These are phyloP conservation scores for Onchidella celtica DNA, from an alignment of 2,888 invertebrate species.

Conservation along the genomic window DNA sequence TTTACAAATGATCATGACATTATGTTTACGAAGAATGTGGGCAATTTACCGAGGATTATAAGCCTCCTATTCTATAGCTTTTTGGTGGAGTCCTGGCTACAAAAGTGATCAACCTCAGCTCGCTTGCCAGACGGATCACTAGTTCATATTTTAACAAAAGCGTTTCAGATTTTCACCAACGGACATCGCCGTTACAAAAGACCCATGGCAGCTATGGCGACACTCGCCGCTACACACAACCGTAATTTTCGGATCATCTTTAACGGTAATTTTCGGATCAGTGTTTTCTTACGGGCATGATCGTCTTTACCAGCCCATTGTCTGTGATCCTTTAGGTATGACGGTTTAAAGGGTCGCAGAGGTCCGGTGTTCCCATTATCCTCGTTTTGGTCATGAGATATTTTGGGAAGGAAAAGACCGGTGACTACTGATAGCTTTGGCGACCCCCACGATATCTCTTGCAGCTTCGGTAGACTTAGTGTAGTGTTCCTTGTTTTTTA, in stretches of 20 bases:
- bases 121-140: too few relatives aligned
- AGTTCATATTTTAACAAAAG: not conserved
- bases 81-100: too few relatives aligned
- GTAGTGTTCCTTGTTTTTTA: too few relatives aligned
- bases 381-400: not conserved
- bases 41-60: too few relatives aligned
- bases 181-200: not conserved
- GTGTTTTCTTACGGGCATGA: conserved; percentile 9
- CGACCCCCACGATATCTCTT: too few relatives aligned
- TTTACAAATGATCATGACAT: too few relatives aligned
- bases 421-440: too few relatives aligned
- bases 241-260: conserved; percentile 45
- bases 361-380: conserved; percentile 3
- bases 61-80: too few relatives aligned
- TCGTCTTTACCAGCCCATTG: not conserved
- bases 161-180: not conserved
- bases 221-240: not conserved
- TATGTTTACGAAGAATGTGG: too few relatives aligned
- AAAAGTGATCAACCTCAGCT: too few relatives aligned
- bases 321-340: not conserved
- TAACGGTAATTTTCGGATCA: conserved; percentile 41
- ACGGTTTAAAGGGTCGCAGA: not conserved
- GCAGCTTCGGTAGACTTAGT: too few relatives aligned
- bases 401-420: not conserved
- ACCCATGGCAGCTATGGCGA: not conserved